Base-by-base conservation (phyloP, 2,797 vertebrate species). In the Liasis olivaceus region DNA sequence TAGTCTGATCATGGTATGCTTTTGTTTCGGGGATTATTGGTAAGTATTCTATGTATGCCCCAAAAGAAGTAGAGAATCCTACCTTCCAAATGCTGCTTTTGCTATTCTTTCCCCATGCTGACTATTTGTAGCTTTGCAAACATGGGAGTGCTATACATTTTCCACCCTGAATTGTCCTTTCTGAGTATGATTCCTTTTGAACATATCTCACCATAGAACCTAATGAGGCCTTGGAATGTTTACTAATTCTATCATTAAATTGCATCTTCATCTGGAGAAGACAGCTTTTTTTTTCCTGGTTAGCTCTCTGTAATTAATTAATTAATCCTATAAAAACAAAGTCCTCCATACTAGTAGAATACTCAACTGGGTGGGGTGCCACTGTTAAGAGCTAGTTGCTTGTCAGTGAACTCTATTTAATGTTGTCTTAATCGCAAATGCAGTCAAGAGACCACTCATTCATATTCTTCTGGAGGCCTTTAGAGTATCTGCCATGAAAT, bases 401-500 rank as follows among this genome's bases (percentile, higher is more conserved):
- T 95, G 72, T 36, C 91, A 95, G 56, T 88, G 88, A 94, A 90
- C 59, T 94, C 88, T 88, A 92, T 93, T 93, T 5, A 92, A 93
- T 47, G 4, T 90, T 95, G 93, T 94, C 85, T 89, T 96, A 77
- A 94, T 94, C 81, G 89, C 28, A 91, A 69, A 42, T 2, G 93
- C 95, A 95, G 69, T 89, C 91, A 87, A 91, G 77, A 56, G 69
- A 94, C 54, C 72, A 94, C 86, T 95, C 88, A 93, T n/a, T 90
- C 4, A 89, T 84, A 1, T 51, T 90, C 94, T 95, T 95, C 60
- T 60, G 94, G 91, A 88, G 85, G 20, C 92, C 92, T 94, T 93
- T 89, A 54, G 92, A 92, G 93, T 63, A 64, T 86, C 31, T 95
- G 42, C 26, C 64, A 69, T 93, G 64, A 95, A 96, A 96, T 88